These are phyloP conservation scores for Prionailurus viverrinus DNA, from an alignment of 2,113 vertebrate species.

Conservation along the genomic window DNA sequence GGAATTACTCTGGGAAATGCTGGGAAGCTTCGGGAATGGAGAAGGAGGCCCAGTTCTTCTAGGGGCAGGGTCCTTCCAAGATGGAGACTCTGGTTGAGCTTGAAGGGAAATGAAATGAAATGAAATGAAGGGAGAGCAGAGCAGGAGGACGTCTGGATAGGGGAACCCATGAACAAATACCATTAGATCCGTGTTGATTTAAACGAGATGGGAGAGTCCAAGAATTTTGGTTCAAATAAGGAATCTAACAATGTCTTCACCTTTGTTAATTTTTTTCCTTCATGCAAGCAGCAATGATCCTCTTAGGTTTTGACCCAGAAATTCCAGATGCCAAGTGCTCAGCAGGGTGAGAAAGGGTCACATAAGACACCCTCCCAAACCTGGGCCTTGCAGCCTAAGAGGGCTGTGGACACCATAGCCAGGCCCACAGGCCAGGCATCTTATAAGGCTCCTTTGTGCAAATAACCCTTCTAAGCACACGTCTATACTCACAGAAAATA, in stretches of 20 bases:
- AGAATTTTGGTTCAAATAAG: not conserved
- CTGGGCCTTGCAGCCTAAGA: not conserved
- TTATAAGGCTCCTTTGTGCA: not conserved
- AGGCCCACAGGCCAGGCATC: not conserved
- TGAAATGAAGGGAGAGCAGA: not conserved
- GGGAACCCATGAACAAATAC: not conserved
- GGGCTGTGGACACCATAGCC: rapidly evolving
- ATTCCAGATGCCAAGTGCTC: not conserved
- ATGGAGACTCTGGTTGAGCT: not conserved
- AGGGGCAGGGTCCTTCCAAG: not conserved
- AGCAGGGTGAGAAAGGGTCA: not conserved
- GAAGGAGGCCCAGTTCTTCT: not conserved
- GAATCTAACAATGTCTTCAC: not conserved
- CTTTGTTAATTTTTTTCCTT: not conserved
- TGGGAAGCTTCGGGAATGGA: too few species aligned
- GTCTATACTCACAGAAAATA: not conserved
- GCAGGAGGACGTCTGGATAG: not conserved
- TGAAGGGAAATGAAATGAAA: not conserved
- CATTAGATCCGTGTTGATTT: not conserved
- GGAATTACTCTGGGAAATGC: not conserved
- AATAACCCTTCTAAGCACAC: not conserved
- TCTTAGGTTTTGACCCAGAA: not conserved
- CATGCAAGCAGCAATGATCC: not conserved
- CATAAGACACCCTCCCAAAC: not conserved
- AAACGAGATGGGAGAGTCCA: not conserved